Evolutionary conservation across 2,797 vertebrate species (phyloP).

Genomic region (Uromys caudimaculatus): DNA sequence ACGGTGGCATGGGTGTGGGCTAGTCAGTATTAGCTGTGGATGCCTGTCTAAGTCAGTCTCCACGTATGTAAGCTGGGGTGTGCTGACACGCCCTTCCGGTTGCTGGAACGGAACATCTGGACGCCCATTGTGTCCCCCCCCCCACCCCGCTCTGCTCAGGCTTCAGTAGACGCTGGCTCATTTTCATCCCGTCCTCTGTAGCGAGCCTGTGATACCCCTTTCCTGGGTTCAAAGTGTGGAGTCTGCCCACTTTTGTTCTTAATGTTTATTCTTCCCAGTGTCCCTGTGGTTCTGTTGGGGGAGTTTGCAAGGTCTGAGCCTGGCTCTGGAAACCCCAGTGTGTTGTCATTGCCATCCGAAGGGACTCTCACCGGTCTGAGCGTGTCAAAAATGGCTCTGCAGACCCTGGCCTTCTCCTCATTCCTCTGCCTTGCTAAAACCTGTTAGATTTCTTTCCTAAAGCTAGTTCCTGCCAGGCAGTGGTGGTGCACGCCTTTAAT

Average conservation of each 20-base stretch:
- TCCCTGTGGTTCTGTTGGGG: not conserved
- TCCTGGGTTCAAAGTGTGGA: not conserved
- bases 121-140: too few species aligned
- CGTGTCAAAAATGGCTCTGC: not conserved
- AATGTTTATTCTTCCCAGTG: not conserved
- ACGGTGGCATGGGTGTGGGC: not conserved
- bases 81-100: not conserved
- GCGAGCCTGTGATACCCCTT: not conserved
- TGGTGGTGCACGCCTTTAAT: too few species aligned
- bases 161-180: accelerated
- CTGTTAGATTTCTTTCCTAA: not conserved
- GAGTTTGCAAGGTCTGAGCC: not conserved
- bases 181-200: not conserved
- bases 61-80: not conserved
- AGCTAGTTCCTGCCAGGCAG: too few species aligned
- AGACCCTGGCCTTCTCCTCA: not conserved
- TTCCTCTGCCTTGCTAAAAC: not conserved
- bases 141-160: accelerated
- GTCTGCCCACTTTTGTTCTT: not conserved
- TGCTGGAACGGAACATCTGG: not conserved
- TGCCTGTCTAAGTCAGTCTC: not conserved
- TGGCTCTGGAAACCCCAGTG: not conserved
- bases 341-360: not conserved
- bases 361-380: not conserved
- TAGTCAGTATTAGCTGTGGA: too few species aligned